Percentiles rank a stretch among this genome's conserved stretches.
Conservation (phyloP, 2,113 vertebrate genomes). For the Candoia aspera region DNA sequence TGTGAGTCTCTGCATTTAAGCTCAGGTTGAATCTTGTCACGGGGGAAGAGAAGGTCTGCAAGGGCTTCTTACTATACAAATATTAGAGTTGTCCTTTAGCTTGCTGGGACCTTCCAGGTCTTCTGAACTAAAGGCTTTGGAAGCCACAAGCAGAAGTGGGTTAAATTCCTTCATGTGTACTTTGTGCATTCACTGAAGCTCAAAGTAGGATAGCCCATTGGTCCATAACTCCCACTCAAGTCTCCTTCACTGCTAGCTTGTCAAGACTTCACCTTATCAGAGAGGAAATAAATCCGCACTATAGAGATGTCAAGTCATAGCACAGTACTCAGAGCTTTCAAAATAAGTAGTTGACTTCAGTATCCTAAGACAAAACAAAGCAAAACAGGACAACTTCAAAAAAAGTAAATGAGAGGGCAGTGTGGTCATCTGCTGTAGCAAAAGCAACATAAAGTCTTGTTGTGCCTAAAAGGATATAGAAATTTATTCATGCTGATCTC, state of each 20-base stretch:
- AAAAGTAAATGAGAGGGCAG: constrained; percentile 19
- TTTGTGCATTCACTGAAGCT: constrained; percentile 49
- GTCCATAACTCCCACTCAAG: constrained; percentile 45
- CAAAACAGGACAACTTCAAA: constrained; percentile 29
- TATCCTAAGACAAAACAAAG: constrained; percentile 34
- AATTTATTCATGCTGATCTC: no score
- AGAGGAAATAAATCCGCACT: constrained; percentile 52
- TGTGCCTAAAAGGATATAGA: no score
- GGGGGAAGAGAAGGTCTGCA: constrained; percentile 4
- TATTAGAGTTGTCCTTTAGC: constrained; percentile 18
- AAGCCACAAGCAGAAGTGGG: constrained; percentile 50
- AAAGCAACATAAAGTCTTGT: neutral
- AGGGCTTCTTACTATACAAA: constrained; percentile 52
- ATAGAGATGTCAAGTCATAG: constrained; percentile 39
- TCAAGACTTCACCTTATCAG: constrained; percentile 52
- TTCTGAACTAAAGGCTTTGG: constrained; percentile 43
- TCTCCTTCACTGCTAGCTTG: constrained; percentile 38
- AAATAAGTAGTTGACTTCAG: constrained; percentile 49
- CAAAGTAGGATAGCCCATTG: constrained; percentile 50
- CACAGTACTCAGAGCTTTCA: constrained; percentile 49
- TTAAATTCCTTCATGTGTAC: constrained; percentile 62
- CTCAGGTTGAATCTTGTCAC: constrained; percentile 58
- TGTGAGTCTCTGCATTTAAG: constrained; percentile 23
- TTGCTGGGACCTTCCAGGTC: constrained; percentile 14
- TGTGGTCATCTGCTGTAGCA: neutral